These are phyloP conservation scores for Patella pellucida DNA, from an alignment of 2,888 invertebrate genomes.

Conservation along the genomic window DNA sequence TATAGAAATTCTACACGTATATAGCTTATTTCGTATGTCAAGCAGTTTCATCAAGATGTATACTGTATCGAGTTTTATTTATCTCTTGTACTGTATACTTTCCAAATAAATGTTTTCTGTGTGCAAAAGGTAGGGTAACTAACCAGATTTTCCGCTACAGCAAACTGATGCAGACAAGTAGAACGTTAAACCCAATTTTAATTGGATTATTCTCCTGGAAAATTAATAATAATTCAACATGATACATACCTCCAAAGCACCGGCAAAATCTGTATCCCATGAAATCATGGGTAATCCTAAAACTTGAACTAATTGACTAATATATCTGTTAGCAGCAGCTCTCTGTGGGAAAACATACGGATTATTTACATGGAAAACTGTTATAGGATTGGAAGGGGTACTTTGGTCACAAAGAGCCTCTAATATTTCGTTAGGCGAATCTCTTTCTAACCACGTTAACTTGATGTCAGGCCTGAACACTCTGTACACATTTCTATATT, in stretches of 20 bases:
- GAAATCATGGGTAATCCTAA: slow-evolving; percentile 23
- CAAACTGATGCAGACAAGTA: too few relatives aligned
- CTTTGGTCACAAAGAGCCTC: slow-evolving; percentile 23
- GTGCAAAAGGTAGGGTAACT: too few relatives aligned
- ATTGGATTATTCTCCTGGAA: too few relatives aligned
- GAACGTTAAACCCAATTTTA: too few relatives aligned
- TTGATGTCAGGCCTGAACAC: slow-evolving; percentile 23
- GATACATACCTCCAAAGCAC: slow-evolving; percentile 15
- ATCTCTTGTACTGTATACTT: too few relatives aligned
- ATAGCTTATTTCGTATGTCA: too few relatives aligned
- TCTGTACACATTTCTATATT: slow-evolving; percentile 21
- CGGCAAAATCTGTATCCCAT: slow-evolving; percentile 22
- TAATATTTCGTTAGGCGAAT: slow-evolving; percentile 21
- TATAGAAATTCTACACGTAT: too few relatives aligned
- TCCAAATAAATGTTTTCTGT: too few relatives aligned
- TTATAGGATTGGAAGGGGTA: slow-evolving; percentile 17
- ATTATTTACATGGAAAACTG: slow-evolving; percentile 23
- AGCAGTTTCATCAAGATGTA: too few relatives aligned
- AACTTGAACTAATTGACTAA: slow-evolving; percentile 17
- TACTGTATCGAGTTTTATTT: too few relatives aligned
- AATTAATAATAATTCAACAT: not conserved
- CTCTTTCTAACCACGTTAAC: slow-evolving; percentile 13
- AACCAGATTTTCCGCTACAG: too few relatives aligned
- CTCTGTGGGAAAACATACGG: slow-evolving; percentile 14
- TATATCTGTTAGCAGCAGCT: slow-evolving; percentile 18